Base-by-base conservation (phyloP, 2,888 invertebrate species). In the Mimumesa dahlbomi region DNA sequence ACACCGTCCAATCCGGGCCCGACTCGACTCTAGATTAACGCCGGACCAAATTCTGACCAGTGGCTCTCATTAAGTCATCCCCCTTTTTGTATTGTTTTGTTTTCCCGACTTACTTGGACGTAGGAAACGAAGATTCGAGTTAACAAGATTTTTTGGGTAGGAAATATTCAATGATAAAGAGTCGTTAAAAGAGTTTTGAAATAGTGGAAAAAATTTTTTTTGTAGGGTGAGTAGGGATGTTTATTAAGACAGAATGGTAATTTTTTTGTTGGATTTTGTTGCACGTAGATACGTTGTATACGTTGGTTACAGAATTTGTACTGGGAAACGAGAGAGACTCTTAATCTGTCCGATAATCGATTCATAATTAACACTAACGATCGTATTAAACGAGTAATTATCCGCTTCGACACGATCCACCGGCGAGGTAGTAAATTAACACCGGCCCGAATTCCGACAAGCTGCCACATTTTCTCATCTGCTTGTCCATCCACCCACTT, bases 1-100 rank as follows among this genome's bases (percentile, higher is more conserved):
- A 84, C 84, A 85, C 81, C 83, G 81, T 72, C 84, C 85, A 83
- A 84, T 86, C 82, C 84, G 43, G 61, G 63, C 40, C 66, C 66
- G 52, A 56, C 64, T 76, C 64, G 75, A 65, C 74, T 81, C 74
- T 75, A 73, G 75, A 81, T 84, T 81, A 84, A 83, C 79, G 82
- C 77, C 81, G 82, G 79, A 82, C 81, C 70, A 75, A 85, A 84
- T 82, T 79, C 79, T 78, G 73, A 40, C 54, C 80, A 82, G 79
- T 79, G 86, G 77, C 79, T 84, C 85, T 86, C 86, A 85, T 75
- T 66, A 64, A 18, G 31, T 9, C 42, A 7, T 31, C 16, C 9
- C 36, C 9, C n/a, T 14, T 16, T 16, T 16, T 11, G 2, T 43
- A 2, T 50, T 49, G 38, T 45, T 52, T 34, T 21, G 40, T 31